Base-by-base conservation (phyloP, 2,797 vertebrate genomes). In the Poliocrania exsul region DNA sequence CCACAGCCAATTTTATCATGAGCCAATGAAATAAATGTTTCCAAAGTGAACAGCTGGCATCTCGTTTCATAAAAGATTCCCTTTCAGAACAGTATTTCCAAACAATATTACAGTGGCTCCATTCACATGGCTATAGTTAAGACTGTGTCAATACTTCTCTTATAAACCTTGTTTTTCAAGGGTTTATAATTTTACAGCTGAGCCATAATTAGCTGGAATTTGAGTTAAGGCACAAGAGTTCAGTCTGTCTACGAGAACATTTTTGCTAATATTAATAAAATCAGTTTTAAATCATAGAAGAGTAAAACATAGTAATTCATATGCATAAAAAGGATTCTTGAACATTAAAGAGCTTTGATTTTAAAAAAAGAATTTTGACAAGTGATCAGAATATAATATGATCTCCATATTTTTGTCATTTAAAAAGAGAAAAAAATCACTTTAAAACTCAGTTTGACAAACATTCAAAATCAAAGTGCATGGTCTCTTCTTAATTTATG, bases 41-140 rank as follows among this genome's bases (percentile, higher is more conserved):
- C 95, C 96, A 96, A 96, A 96, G 91, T 50, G 92, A 96, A 91
- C 94, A 97, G 95, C 96, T 97, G 97, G 95, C 94, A 93, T 94
- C 81, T 93, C 95, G 82, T 95, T 96, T 94, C 95, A 96, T 91
- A 92, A 97, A 97, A 97, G 92, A 90, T 96, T 95, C 92, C 46
- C 56, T 96, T 97, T 96, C 85, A 95, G 95, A 97, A 69, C 81
- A 81, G 78, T 71, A 90, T 94, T 97, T 95, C 93, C 86, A 93
- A 94, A 95, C 95, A 95, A 95, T 97, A 93, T 95, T 96, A 97
- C 97, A 96, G 94, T 97, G 87, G 81, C 81, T 97, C 91, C 94
- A 95, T 93, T 97, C 96, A 97, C 80, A 96, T 51, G 56, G 80
- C 81, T 74, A 92, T 91, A 96, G 89, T 95, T 92, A 94, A 95